These are phyloP conservation scores for Chloropsis cyanopogon DNA, from an alignment of 2,113 vertebrate genomes.

Conservation along the genomic window DNA sequence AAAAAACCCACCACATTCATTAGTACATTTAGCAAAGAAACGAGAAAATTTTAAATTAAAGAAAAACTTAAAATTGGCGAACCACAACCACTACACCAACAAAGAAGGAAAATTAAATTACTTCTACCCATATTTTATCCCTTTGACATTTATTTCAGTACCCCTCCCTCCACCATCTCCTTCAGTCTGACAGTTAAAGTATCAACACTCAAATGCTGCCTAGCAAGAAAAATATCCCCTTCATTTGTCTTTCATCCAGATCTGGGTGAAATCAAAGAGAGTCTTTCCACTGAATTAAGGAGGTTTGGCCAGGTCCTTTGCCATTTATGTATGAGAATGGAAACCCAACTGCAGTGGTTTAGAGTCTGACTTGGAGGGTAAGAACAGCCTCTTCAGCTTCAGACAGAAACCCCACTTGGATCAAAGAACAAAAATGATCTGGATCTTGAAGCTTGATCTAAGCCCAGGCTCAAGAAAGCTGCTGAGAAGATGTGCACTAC, in stretches of 20 bases:
- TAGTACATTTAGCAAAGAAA: too few relatives aligned
- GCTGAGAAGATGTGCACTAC: not conserved
- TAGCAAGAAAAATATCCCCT: not conserved
- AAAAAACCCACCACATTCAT: too few relatives aligned
- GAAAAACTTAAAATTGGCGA: too few relatives aligned
- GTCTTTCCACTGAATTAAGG: not conserved
- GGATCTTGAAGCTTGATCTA: not conserved
- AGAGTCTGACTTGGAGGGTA: not conserved
- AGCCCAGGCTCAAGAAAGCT: not conserved
- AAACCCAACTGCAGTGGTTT: not conserved
- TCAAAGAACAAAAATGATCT: not conserved
- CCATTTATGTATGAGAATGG: not conserved
- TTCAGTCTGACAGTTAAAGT: not conserved
- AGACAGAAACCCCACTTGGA: not conserved
- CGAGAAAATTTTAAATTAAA: too few relatives aligned
- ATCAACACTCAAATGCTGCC: not conserved
- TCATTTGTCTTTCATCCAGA: not conserved
- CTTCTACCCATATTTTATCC: constrained; percentile 38
- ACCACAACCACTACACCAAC: not conserved
- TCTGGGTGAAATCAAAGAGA: not conserved
- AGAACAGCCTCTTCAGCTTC: not conserved
- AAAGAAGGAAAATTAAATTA: constrained; percentile 39
- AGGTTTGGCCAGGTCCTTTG: not conserved
- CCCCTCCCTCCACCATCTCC: not conserved
- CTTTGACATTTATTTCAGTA: constrained; percentile 41